Evolutionary conservation across 2,888 invertebrate genomes (phyloP).

Genomic region (Diaprepes abbreviatus): DNA sequence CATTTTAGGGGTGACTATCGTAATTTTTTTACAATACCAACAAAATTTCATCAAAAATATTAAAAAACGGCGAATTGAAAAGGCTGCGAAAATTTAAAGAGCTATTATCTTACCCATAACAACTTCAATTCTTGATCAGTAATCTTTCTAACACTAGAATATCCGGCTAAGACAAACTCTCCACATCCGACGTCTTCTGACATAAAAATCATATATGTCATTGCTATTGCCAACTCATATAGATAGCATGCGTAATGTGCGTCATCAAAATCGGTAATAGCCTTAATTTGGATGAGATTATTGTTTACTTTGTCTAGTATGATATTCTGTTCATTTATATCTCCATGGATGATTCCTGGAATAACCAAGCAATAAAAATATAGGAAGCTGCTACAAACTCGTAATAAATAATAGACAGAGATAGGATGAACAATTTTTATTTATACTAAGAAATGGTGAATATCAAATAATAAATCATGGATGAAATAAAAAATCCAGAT

Average conservation of each 20-base stretch:
- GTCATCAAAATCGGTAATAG: conserved; percentile 91
- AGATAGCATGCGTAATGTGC: conserved; percentile 79
- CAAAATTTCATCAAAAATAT: too few species aligned
- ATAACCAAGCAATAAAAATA: too few species aligned
- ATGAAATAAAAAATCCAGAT: too few species aligned
- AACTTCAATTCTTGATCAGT: conserved; percentile 75
- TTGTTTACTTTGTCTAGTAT: conserved; percentile 63
- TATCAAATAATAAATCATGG: too few species aligned
- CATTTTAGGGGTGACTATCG: too few species aligned
- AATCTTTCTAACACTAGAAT: conserved; percentile 74
- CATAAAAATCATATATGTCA: conserved; percentile 85
- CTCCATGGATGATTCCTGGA: conserved; percentile 84
- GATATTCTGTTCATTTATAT: conserved; percentile 92
- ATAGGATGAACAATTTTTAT: too few species aligned
- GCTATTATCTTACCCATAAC: conserved; percentile 72
- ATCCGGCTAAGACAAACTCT: conserved; percentile 84
- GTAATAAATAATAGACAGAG: too few species aligned
- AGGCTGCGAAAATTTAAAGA: too few species aligned
- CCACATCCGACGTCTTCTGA: conserved; percentile 74
- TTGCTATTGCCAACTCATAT: conserved; percentile 87
- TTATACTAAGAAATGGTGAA: too few species aligned
- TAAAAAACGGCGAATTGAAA: too few species aligned
- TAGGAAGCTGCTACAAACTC: too few species aligned
- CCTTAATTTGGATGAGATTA: conserved; percentile 73
- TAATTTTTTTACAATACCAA: too few species aligned